Percentiles rank a stretch among this genome's conserved stretches.
phyloP scores from a whole-genome alignment of 2,113 vertebrate species.

The Apistogramma diplotaenia region DNA sequence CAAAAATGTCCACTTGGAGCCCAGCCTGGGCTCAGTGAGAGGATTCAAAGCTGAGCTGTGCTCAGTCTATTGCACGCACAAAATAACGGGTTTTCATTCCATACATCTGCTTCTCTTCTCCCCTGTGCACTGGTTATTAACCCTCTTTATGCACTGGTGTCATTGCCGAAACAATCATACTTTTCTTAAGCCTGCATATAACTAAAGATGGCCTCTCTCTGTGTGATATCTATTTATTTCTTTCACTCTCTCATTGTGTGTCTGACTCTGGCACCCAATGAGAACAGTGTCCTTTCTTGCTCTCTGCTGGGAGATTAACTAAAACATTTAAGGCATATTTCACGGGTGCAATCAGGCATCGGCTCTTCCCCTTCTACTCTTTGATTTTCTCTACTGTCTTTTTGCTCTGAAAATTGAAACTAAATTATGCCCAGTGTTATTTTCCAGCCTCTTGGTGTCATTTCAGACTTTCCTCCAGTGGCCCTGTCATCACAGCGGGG shows the following conservation, averaged over 20 bases:
- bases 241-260: constrained; percentile 13
- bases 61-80: not conserved
- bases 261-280: not conserved
- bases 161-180: constrained; percentile 3
- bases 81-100: not conserved
- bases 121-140: constrained; percentile 16
- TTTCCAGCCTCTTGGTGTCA: constrained; percentile 1
- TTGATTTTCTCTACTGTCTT: not conserved
- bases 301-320: constrained; percentile 19
- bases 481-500: not conserved
- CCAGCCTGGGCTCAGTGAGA: not conserved
- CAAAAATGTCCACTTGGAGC: not conserved
- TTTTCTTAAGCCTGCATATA: constrained; percentile 21
- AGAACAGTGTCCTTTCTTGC: not conserved
- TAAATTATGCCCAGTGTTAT: constrained; percentile 5
- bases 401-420: constrained; percentile 29
- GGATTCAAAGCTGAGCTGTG: not conserved
- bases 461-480: constrained; percentile 2
- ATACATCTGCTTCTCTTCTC: not conserved
- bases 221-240: constrained; percentile 17
- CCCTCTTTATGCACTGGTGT: constrained; percentile 7
- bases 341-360: constrained; percentile 2
- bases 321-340: constrained; percentile 25
- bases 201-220: constrained; percentile 21
- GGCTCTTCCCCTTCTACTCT: not conserved